Base-by-base conservation (phyloP, 2,797 vertebrate species). In the Sternotherus odoratus region DNA sequence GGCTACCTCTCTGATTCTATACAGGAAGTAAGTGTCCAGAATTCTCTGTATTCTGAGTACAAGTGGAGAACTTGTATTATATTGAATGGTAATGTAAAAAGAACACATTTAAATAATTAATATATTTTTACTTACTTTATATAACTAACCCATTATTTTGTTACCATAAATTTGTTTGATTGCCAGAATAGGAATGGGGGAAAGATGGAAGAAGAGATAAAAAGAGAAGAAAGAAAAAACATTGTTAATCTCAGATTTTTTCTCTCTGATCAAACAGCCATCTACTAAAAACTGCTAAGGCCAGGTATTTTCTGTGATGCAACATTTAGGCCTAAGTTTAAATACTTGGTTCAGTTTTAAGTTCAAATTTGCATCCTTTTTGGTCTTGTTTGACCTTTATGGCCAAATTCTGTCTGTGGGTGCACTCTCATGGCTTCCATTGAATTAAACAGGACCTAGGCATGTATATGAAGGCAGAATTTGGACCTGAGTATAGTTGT, bases 61-160 rank as follows among this genome's bases (percentile, higher is more conserved):
- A 94, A 85, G 94, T 90, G 87, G 94, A 91, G 89, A 77, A 46
- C 90, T 91, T 75, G 60, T 75, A 87, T 88, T 94, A 83, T 92
- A 89, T 83, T 83, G 93, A 92, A 94, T 69, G 60, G 79, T 89
- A 95, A 90, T 89, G 80, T 86, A 91, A 83, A 86, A 95, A 90
- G 79, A 94, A 75, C 30, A 4, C 82, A 94, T 84, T 90, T 88
- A 83, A 95, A 91, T 90, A 87, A 53, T 93, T 60, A 82, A 90
- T 87, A 87, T 96, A 95, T 94, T 96, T 96, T 94, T 94, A 82
- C 56, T 85, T 86, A 33, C 0, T 82, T 79, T 88, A 83, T 94
- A 95, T 95, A 94, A 94, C 94, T 78, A 94, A 96, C 39, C 72
- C 72, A 28, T 48, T 75, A 75, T 48, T 75, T 48, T 9, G 46